These are phyloP conservation scores for Latrodectus geometricus DNA, from an alignment of 1,140 invertebrate genomes.

Conservation along the genomic window DNA sequence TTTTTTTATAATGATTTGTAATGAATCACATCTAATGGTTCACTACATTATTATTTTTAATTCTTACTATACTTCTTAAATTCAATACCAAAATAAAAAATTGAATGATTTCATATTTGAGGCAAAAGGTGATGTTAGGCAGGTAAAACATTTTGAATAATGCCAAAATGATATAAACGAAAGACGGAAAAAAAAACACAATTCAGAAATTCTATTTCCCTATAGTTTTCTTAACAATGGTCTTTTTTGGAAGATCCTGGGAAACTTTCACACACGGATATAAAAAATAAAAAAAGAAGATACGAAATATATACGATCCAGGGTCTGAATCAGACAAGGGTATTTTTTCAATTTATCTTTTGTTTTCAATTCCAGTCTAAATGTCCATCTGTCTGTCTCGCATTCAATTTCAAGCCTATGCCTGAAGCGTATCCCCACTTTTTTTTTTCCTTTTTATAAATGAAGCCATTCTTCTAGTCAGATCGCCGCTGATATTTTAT, in stretches of 20 bases:
- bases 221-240: conserved; percentile 6
- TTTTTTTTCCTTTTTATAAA: conserved; percentile 3
- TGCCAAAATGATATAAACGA: too few species aligned
- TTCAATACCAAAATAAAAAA: too few species aligned
- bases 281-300: not conserved
- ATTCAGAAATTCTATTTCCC: not conserved
- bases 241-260: not conserved
- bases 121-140: too few species aligned
- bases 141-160: too few species aligned
- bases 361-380: conserved; percentile 43
- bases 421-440: not conserved
- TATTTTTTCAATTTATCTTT: conserved; percentile 49
- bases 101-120: too few species aligned
- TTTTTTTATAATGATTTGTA: too few species aligned
- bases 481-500: conserved; percentile 27
- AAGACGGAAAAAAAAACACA: too few species aligned
- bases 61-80: too few species aligned
- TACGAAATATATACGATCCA: not conserved
- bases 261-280: not conserved
- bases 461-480: conserved; percentile 41
- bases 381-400: conserved; percentile 36
- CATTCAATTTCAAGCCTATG: conserved; percentile 22
- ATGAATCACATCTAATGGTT: too few species aligned
- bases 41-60: too few species aligned
- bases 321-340: conserved; percentile 24